These are phyloP conservation scores for Pelobates fuscus DNA, from an alignment of 2,113 vertebrate species.

Conservation along the genomic window DNA sequence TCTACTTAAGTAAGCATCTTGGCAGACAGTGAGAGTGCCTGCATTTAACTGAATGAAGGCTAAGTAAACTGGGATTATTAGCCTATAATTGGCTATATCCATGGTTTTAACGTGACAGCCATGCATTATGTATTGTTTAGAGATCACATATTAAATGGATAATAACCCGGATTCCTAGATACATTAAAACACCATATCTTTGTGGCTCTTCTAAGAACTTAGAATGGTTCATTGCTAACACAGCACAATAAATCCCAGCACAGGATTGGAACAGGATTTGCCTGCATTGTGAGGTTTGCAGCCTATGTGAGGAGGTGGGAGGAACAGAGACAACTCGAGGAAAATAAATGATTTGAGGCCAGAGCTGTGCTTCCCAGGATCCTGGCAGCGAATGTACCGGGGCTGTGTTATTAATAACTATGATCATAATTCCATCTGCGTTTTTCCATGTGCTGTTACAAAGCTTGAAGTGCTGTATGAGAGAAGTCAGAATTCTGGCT, in stretches of 20 bases:
- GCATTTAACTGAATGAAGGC: too few species aligned
- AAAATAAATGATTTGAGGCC: constrained; percentile 51
- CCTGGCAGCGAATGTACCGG: constrained; percentile 37
- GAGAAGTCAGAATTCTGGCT: constrained; percentile 44
- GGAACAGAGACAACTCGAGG: constrained; percentile 40
- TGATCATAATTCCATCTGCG: constrained; percentile 48
- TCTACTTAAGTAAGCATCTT: too few species aligned
- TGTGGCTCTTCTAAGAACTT: not conserved
- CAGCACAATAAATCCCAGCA: not conserved
- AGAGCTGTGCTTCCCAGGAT: constrained; percentile 44
- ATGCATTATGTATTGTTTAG: too few species aligned
- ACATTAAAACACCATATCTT: too few species aligned
- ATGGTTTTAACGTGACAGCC: too few species aligned
- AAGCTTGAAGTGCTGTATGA: constrained; percentile 46
- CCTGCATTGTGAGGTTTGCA: constrained; percentile 10
- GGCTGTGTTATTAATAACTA: constrained; percentile 49
- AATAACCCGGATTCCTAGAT: too few species aligned
- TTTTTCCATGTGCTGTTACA: constrained; percentile 50
- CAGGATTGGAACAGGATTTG: not conserved
- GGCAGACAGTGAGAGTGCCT: too few species aligned
- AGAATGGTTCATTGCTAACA: not conserved
- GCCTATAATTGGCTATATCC: too few species aligned
- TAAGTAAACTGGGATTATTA: too few species aligned
- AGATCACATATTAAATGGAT: too few species aligned
- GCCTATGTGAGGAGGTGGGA: constrained; percentile 23